Percentiles rank a stretch among this genome's conserved stretches.
These are phyloP conservation scores for Orientallactaga bullata DNA, from an alignment of 2,113 vertebrate species.

Conservation along the genomic window DNA sequence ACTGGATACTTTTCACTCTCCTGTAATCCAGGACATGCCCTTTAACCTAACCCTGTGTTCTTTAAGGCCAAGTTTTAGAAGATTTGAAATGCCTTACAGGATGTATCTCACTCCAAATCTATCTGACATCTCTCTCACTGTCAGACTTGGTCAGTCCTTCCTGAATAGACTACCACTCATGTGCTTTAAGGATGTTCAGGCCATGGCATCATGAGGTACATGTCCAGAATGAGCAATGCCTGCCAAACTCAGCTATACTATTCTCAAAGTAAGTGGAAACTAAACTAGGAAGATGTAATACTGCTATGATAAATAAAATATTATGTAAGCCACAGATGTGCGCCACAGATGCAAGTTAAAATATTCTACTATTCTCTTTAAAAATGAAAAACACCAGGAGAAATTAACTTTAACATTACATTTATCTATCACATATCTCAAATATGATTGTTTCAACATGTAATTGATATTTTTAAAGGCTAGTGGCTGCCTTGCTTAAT, in stretches of 20 bases:
- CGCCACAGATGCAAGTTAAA: not conserved
- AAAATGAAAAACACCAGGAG: not conserved
- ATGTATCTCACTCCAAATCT: not conserved
- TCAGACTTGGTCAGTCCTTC: not conserved
- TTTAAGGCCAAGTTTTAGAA: not conserved
- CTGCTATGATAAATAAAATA: not conserved
- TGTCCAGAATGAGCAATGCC: not conserved
- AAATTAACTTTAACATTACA: not conserved
- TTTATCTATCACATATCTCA: not conserved
- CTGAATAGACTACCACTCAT: not conserved
- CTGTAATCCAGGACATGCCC: not conserved
- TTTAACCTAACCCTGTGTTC: not conserved
- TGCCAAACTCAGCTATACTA: fast-evolving
- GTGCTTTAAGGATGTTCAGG: not conserved
- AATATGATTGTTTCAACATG: too few species aligned
- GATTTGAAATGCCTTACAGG: not conserved
- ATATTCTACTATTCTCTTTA: not conserved
- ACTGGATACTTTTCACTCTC: not conserved
- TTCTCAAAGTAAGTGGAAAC: not conserved
- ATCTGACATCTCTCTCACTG: not conserved
- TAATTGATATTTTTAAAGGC: too few species aligned
- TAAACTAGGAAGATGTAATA: not conserved
- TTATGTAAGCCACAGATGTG: not conserved
- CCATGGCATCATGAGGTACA: too few species aligned
- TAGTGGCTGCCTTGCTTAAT: not conserved